phyloP scores from a whole-genome alignment of 2,113 vertebrate species.

The Cephalopholis sonnerati region DNA sequence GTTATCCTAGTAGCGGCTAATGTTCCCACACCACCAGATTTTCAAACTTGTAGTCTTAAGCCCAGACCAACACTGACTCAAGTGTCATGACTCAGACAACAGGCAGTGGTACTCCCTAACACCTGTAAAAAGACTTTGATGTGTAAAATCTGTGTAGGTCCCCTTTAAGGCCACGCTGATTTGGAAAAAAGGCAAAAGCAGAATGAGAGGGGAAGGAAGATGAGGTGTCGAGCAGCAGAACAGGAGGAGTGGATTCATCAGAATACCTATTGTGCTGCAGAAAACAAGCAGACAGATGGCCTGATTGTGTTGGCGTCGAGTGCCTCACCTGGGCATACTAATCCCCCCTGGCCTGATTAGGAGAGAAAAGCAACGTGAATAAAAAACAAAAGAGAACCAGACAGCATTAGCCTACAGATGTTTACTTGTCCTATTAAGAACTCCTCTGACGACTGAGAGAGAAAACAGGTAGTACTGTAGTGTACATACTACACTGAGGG shows the following conservation, averaged over 20 bases:
- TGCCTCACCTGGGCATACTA: conserved; percentile 59
- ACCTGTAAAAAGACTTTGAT: too few species aligned
- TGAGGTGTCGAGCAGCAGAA: background rate
- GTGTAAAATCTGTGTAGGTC: background rate
- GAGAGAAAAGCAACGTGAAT: conserved; percentile 38
- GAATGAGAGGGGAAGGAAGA: background rate
- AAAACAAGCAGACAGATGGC: conserved; percentile 67
- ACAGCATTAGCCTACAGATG: conserved; percentile 3
- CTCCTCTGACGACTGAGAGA: background rate
- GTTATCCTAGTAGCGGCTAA: too few species aligned
- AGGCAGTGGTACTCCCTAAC: too few species aligned
- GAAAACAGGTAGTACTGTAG: background rate
- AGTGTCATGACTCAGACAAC: too few species aligned
- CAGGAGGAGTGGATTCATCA: conserved; percentile 34
- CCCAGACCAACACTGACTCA: too few species aligned
- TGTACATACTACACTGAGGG: background rate
- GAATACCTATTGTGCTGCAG: conserved; percentile 37
- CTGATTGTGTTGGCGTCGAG: conserved; percentile 54
- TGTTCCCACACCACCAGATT: too few species aligned
- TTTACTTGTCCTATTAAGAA: background rate
- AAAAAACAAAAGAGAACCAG: conserved; percentile 21
- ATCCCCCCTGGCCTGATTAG: conserved; percentile 48
- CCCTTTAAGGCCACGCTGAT: background rate
- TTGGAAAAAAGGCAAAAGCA: conserved; percentile 4
- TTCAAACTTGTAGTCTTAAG: background rate